A percentile compares a stretch with the other conserved stretches of the same genome.
Evolutionary conservation across 2,113 vertebrate species (phyloP).

Genomic region (Dasypus novemcinctus): DNA sequence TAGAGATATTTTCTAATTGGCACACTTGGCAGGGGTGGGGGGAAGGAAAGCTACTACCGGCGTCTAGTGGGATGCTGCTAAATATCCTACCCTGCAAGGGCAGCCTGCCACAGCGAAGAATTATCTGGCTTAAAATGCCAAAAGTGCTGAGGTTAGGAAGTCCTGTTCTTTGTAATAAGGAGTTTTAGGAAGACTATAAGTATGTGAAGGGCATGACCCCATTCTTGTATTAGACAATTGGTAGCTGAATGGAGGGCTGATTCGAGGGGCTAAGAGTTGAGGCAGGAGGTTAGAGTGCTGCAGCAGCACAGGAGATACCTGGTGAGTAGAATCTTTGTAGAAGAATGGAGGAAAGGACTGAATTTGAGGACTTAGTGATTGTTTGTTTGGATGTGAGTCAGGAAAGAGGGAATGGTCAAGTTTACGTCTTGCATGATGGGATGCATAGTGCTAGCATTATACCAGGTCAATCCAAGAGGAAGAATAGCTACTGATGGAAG

Average conservation of each 20-base stretch:
- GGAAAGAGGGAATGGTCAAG: not conserved
- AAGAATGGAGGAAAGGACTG: not conserved
- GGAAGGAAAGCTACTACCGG: not conserved
- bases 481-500: not conserved
- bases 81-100: not conserved
- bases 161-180: not conserved
- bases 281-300: not conserved
- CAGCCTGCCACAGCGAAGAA: not conserved
- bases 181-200: not conserved
- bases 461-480: not conserved
- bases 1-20: slow-evolving; percentile 1
- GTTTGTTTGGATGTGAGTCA: not conserved
- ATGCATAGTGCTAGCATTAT: not conserved
- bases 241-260: not conserved
- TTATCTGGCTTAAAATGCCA: not conserved
- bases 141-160: not conserved
- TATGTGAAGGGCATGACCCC: not conserved
- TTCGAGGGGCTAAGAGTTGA: not conserved
- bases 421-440: not conserved
- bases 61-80: not conserved
- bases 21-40: not conserved
- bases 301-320: not conserved
- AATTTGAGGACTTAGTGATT: not conserved
- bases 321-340: not conserved
- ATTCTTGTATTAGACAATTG: not conserved